Evolutionary conservation across 2,113 vertebrate genomes (phyloP).

Genomic region (Psephotus haematonotus): DNA sequence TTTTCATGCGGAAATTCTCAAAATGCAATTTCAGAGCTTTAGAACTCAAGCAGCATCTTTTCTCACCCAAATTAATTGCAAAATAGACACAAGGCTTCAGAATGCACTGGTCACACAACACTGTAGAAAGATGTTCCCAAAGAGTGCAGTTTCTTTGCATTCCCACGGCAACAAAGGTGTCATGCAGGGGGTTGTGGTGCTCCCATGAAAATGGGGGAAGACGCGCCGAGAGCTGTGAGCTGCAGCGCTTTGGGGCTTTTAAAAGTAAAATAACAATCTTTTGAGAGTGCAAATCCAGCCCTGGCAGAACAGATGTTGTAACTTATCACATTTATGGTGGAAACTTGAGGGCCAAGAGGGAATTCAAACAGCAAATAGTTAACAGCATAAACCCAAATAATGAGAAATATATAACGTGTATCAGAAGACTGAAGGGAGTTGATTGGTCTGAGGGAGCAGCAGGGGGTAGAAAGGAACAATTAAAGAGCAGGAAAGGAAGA

Average conservation of each 20-base stretch:
- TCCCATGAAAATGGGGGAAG: not conserved
- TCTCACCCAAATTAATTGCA: not conserved
- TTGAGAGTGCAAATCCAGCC: conserved; percentile 19
- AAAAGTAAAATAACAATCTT: conserved; percentile 18
- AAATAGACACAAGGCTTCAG: not conserved
- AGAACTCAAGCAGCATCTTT: not conserved
- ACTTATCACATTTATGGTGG: conserved; percentile 64
- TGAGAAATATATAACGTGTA: conserved; percentile 35
- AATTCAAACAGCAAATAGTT: conserved; percentile 62
- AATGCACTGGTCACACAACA: accelerated
- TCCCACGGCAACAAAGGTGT: accelerated
- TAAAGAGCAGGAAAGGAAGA: conserved; percentile 29
- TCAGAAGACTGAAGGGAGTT: conserved; percentile 31
- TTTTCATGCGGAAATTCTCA: not conserved
- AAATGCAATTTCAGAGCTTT: not conserved
- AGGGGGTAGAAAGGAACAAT: not conserved
- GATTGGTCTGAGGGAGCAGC: not conserved
- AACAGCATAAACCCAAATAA: conserved; percentile 55
- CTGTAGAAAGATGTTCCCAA: not conserved
- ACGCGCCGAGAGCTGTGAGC: accelerated
- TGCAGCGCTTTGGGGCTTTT: not conserved
- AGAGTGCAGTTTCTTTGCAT: not conserved
- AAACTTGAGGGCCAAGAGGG: conserved; percentile 57
- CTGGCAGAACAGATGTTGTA: conserved; percentile 66
- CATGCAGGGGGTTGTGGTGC: not conserved